Evolutionary conservation across 2,888 invertebrate species (phyloP).

Genomic region (Nemapogon koenigi): DNA sequence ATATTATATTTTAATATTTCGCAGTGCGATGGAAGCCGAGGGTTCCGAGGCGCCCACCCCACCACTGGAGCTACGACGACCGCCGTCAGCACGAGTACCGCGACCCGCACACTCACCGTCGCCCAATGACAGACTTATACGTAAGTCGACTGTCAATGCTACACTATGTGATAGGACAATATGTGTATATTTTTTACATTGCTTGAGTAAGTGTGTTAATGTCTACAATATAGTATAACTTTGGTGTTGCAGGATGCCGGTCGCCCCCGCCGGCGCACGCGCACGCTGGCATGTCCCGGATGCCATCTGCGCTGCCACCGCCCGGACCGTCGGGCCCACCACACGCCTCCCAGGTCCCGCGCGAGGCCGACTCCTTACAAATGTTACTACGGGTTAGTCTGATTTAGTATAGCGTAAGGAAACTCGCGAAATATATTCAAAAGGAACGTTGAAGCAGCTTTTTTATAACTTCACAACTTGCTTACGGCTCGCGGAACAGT

Average conservation of each 20-base stretch:
- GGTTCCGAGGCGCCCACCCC: constrained; percentile 72
- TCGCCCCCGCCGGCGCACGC: constrained; percentile 35
- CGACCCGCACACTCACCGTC: constrained; percentile 74
- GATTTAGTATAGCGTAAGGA: too few species aligned
- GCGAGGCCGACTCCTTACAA: constrained; percentile 82
- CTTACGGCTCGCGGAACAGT: too few species aligned
- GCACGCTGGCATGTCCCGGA: constrained; percentile 18
- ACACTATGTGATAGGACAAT: too few species aligned
- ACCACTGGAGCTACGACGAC: constrained; percentile 74
- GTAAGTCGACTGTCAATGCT: too few species aligned
- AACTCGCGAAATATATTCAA: too few species aligned
- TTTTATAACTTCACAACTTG: too few species aligned
- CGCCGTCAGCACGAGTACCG: constrained; percentile 67
- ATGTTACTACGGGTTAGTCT: constrained; percentile 75
- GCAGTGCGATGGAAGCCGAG: constrained; percentile 57
- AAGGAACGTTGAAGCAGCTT: too few species aligned
- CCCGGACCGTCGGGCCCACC: constrained; percentile 63
- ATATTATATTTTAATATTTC: neutral
- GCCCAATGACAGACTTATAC: constrained; percentile 66
- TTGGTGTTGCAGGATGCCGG: constrained; percentile 20
- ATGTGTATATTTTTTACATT: too few species aligned
- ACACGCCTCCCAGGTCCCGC: constrained; percentile 79
- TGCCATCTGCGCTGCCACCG: constrained; percentile 37
- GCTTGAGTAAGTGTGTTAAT: neutral
- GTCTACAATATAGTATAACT: neutral